These are phyloP conservation scores for Zapornia atra DNA, from an alignment of 2,113 vertebrate species.

Conservation along the genomic window DNA sequence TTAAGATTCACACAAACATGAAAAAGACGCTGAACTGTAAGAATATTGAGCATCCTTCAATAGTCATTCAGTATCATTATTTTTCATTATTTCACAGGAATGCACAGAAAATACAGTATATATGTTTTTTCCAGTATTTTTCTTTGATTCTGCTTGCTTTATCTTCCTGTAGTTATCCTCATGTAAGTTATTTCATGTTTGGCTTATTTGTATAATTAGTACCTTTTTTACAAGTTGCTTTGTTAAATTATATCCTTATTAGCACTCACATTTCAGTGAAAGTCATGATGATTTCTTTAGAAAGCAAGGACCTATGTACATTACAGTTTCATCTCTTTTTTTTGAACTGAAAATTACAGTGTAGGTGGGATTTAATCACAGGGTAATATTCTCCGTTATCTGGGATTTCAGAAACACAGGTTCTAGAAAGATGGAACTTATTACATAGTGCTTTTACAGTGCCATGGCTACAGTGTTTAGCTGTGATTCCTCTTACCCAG, in stretches of 20 bases:
- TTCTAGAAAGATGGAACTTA: neutral
- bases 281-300: rapidly evolving
- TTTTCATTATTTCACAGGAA: neutral
- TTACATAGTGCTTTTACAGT: rapidly evolving
- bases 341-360: neutral
- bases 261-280: neutral
- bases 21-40: neutral
- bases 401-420: neutral
- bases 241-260: neutral
- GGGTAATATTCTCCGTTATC: neutral
- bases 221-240: neutral
- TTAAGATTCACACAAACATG: neutral
- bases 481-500: neutral
- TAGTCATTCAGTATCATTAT: neutral
- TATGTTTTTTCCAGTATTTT: neutral
- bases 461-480: neutral
- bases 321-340: neutral
- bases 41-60: neutral
- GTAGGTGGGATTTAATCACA: neutral
- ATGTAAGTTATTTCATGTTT: neutral
- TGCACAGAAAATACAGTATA: neutral
- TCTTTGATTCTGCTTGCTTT: neutral
- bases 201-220: neutral
- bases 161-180: neutral
- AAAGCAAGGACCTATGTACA: neutral